Evolutionary conservation across 2,888 invertebrate genomes (phyloP).

Genomic region (Phymatocera aterrima): DNA sequence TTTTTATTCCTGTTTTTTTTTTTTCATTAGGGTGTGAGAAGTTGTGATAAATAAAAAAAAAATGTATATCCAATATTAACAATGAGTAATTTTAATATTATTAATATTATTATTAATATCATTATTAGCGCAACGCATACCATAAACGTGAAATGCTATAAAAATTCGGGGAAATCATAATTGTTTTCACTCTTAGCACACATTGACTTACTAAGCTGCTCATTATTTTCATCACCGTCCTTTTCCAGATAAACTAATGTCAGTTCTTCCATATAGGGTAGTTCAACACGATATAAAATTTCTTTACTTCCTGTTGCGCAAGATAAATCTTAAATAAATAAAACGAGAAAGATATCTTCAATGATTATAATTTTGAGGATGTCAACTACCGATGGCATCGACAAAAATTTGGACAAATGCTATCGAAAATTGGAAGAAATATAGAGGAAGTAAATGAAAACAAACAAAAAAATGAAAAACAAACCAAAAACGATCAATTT

Average conservation of each 20-base stretch:
- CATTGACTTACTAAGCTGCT: constrained; percentile 70
- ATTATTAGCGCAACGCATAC: too few relatives aligned
- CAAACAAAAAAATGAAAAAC: too few relatives aligned
- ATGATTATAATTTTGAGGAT: background rate
- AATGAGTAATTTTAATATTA: too few relatives aligned
- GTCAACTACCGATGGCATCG: background rate
- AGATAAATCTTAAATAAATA: constrained; percentile 65
- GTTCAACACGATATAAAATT: constrained; percentile 95
- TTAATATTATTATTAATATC: too few relatives aligned
- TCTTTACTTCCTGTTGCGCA: constrained; percentile 78
- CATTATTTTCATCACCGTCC: constrained; percentile 79
- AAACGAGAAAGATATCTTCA: constrained; percentile 49
- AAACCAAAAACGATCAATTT: too few relatives aligned
- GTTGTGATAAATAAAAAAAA: background rate
- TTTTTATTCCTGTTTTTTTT: background rate
- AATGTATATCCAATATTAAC: background rate
- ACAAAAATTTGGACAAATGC: background rate
- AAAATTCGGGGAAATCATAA: too few relatives aligned
- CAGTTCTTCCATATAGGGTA: constrained; percentile 95
- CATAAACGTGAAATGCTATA: too few relatives aligned
- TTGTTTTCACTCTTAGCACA: constrained; percentile 50
- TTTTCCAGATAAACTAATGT: constrained; percentile 96
- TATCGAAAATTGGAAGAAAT: too few relatives aligned
- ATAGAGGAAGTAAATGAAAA: too few relatives aligned
- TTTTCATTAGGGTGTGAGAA: background rate